A percentile compares a stretch with the other conserved stretches of the same genome.
Conservation (phyloP, 30 jellyfish, hydroid and myxozoan species). For the Clytia hemisphaerica region DNA sequence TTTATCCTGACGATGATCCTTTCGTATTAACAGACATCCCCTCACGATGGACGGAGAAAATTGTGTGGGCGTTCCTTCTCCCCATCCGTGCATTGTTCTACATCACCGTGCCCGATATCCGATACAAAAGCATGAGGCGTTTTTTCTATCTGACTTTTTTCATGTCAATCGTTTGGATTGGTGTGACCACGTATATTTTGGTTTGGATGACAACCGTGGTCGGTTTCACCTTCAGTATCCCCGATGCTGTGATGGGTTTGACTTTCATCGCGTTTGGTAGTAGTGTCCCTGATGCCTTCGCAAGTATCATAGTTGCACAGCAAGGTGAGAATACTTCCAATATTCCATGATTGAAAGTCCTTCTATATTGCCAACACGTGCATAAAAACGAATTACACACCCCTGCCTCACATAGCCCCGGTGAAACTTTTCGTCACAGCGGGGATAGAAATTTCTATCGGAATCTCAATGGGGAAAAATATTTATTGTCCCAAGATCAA, state of each 20-base stretch:
- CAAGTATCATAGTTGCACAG: conserved; percentile 89
- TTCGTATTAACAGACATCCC: conserved; percentile 9
- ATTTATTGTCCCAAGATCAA: too few relatives aligned
- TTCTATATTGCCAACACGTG: too few relatives aligned
- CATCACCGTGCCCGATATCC: conserved; percentile 77
- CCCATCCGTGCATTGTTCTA: conserved; percentile 68
- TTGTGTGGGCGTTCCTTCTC: conserved; percentile 59
- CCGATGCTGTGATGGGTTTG: conserved; percentile 95
- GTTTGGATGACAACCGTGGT: conserved; percentile 95
- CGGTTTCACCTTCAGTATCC: conserved; percentile 73
- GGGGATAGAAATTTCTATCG: too few relatives aligned
- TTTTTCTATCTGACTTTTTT: conserved; percentile 72
- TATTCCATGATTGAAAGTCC: too few relatives aligned
- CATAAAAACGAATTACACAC: too few relatives aligned
- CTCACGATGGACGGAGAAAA: not conserved
- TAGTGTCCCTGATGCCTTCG: conserved; percentile 94
- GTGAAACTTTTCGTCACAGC: too few relatives aligned
- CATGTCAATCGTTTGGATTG: conserved; percentile 69
- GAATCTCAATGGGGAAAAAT: too few relatives aligned
- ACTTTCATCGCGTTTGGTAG: conserved; percentile 86
- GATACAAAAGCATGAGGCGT: conserved; percentile 44
- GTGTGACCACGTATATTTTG: conserved; percentile 61
- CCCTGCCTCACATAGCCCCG: too few relatives aligned
- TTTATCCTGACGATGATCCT: conserved; percentile 21
- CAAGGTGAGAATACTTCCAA: conserved; percentile 35